Evolutionary conservation across 2,113 vertebrate genomes (phyloP).

Genomic region (Calidris pygmaea): DNA sequence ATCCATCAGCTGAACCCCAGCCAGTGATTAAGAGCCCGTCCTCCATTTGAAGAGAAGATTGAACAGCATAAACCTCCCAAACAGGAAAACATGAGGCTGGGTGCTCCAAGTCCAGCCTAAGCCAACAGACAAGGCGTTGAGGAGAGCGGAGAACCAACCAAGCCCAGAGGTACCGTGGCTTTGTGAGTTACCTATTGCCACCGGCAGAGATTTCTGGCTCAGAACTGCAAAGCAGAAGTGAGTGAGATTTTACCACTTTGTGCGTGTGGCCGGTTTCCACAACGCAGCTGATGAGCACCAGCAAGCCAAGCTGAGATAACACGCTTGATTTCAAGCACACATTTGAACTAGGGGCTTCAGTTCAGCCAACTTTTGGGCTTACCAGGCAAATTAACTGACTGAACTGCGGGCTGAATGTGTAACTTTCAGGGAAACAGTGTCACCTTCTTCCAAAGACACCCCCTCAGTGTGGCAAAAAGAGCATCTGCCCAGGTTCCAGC

Average conservation of each 20-base stretch:
- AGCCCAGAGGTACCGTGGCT: not conserved
- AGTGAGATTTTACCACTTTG: not conserved
- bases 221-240: not conserved
- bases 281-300: not conserved
- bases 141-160: not conserved
- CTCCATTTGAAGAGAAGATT: not conserved
- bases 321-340: not conserved
- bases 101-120: not conserved
- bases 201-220: not conserved
- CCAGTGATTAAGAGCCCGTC: not conserved
- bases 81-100: not conserved
- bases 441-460: not conserved
- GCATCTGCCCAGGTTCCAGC: not conserved
- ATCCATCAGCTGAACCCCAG: not conserved
- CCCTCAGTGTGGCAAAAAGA: not conserved
- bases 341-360: not conserved
- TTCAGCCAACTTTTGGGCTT: not conserved
- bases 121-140: not conserved
- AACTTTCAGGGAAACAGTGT: not conserved
- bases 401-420: not conserved
- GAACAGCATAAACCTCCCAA: not conserved
- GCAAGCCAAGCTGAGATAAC: not conserved
- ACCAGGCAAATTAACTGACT: not conserved
- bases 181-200: fast-evolving
- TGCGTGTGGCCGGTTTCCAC: fast-evolving